phyloP scores from a whole-genome alignment of 2,797 vertebrate species.

The Falco berigora region DNA sequence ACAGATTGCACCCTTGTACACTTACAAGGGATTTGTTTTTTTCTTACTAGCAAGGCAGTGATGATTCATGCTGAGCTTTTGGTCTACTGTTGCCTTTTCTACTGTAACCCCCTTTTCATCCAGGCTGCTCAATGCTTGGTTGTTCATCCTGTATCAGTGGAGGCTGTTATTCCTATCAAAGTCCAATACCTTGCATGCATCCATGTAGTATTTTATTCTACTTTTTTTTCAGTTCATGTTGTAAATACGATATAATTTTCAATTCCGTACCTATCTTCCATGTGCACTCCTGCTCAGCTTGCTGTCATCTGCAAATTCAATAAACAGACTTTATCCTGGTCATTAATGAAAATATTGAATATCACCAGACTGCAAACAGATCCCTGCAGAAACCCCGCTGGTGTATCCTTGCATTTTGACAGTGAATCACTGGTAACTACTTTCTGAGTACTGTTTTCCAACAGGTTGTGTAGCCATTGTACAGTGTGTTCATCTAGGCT shows the following conservation, averaged over 20 bases:
- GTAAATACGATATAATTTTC: background rate
- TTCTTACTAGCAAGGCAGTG: background rate
- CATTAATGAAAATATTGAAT: slow-evolving; percentile 51
- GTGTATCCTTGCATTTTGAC: slow-evolving; percentile 26
- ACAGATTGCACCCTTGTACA: background rate
- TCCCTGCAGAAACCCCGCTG: slow-evolving; percentile 2
- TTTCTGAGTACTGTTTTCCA: slow-evolving; percentile 3
- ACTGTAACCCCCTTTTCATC: background rate
- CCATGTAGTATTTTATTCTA: background rate
- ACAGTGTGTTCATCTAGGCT: background rate
- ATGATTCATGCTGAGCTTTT: background rate
- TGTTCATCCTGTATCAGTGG: background rate
- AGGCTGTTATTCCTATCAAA: background rate
- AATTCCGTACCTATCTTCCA: slow-evolving; percentile 1
- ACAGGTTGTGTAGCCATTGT: background rate
- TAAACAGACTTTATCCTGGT: slow-evolving; percentile 23
- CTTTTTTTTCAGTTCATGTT: background rate
- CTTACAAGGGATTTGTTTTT: background rate
- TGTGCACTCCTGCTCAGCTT: background rate
- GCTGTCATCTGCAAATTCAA: slow-evolving; percentile 45
- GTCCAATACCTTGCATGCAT: background rate
- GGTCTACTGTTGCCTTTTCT: background rate
- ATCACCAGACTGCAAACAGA: background rate
- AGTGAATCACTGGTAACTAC: slow-evolving; percentile 2
- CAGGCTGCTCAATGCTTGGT: background rate